Base-by-base conservation (phyloP, 2,888 invertebrate genomes). In the Tetragonisca angustula region DNA sequence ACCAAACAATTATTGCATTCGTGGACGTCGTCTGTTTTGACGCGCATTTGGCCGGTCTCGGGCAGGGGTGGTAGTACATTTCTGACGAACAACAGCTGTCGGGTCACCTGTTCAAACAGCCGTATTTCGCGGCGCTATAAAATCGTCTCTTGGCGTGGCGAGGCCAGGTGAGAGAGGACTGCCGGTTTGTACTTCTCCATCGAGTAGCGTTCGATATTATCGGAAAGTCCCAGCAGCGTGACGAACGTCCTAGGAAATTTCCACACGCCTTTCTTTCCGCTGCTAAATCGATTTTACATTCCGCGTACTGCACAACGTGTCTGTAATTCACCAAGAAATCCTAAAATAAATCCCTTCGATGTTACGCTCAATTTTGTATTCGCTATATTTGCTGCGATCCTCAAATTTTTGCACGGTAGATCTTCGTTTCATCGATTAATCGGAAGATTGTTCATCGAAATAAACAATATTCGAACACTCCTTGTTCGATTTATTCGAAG, bases 71-170 rank as follows among this genome's bases (percentile, higher is more conserved):
- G 90, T 85, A 90, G 90, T 90, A 89, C 91, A 90, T 91, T 90
- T 90, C 90, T 91, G 87, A 83, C 84, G 89, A 81, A 82, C 87
- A 90, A 91, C 93, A 93, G 92, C 93, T 93, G 93, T 91, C 91
- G 92, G 92, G 90, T 92, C 93, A 93, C 93, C 93, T 93, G 93
- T 93, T 93, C 93, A 93, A 93, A 93, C 93, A 93, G 92, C 90
- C 92, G 91, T 89, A 87, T 89, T 91, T 75, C 86, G 88, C 80
- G 88, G 65, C 81, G 79, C 87, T 79, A 67, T 85, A 79, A 83
- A 85, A 80, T 85, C 78, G 81, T 73, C 79, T 75, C 73, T 86
- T 77, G 79, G 74, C 77, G 64, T 27, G 78, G 59, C n/a, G 61
- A 56, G 61, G 84, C 84, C 84, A 84, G 84, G 84, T 84, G 84